phyloP scores from a whole-genome alignment of 2,888 invertebrate genomes.

The Monochamus alternatus region DNA sequence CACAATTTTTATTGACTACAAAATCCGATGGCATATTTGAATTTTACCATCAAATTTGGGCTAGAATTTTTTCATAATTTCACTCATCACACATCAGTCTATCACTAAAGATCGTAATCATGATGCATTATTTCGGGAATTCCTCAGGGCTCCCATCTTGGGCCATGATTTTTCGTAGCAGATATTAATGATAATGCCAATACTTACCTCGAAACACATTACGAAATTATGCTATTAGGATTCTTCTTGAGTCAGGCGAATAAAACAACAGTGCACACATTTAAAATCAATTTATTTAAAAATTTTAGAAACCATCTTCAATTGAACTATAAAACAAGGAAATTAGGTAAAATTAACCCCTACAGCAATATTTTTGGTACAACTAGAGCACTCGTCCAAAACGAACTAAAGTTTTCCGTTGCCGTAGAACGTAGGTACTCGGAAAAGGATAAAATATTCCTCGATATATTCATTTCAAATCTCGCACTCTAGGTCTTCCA shows the following conservation, averaged over 20 bases:
- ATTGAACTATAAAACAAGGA: constrained; percentile 40
- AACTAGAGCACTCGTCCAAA: constrained; percentile 33
- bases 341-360: constrained; percentile 41
- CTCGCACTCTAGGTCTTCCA: constrained; percentile 18
- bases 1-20: no score
- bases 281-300: constrained; percentile 51
- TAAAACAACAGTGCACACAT: constrained; percentile 39
- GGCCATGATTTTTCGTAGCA: no score
- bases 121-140: no score
- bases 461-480: constrained; percentile 8
- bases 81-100: no score
- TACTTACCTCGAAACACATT: no score
- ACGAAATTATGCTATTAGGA: background rate
- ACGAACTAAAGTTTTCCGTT: background rate
- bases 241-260: background rate
- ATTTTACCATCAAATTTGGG: no score
- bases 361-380: constrained; percentile 45
- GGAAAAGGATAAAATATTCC: constrained; percentile 9
- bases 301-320: constrained; percentile 44
- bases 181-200: no score
- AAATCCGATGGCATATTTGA: no score
- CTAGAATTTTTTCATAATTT: no score
- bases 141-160: no score
- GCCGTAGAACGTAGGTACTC: background rate
- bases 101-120: no score